phyloP scores from a whole-genome alignment of 1,140 invertebrate species.

The Arion vulgaris region DNA sequence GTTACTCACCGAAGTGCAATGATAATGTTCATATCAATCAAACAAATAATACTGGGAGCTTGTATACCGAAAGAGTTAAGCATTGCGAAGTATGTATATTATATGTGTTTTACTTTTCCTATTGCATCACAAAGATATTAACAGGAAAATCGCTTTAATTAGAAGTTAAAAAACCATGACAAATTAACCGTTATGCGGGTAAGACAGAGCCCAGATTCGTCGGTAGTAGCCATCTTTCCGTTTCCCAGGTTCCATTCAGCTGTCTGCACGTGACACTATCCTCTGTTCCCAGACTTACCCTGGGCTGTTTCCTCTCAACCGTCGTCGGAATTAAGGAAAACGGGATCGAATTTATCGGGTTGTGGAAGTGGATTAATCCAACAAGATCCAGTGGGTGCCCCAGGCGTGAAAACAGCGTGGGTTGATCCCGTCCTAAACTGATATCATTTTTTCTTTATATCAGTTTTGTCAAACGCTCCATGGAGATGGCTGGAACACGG shows the following conservation, averaged over 20 bases:
- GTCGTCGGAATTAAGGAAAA: background rate
- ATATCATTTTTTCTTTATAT: background rate
- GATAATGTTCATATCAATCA: no score
- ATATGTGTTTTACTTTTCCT: no score
- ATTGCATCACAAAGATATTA: background rate
- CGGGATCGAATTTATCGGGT: background rate
- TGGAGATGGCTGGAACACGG: no score
- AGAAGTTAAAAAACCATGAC: background rate
- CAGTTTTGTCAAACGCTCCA: background rate
- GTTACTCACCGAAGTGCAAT: no score
- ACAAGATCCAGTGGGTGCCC: background rate
- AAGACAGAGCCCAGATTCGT: background rate
- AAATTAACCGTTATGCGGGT: background rate
- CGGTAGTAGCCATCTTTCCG: background rate
- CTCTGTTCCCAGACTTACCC: background rate
- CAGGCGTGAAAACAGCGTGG: background rate
- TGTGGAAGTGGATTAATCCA: background rate
- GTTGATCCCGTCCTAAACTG: background rate
- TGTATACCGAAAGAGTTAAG: no score
- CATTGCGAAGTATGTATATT: no score
- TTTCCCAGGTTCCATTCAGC: background rate
- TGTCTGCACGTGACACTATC: background rate
- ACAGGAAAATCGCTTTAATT: background rate
- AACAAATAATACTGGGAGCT: no score
- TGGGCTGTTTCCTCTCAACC: background rate